Conservation (phyloP, 2,888 invertebrate species). For the Dascillus cervinus region DNA sequence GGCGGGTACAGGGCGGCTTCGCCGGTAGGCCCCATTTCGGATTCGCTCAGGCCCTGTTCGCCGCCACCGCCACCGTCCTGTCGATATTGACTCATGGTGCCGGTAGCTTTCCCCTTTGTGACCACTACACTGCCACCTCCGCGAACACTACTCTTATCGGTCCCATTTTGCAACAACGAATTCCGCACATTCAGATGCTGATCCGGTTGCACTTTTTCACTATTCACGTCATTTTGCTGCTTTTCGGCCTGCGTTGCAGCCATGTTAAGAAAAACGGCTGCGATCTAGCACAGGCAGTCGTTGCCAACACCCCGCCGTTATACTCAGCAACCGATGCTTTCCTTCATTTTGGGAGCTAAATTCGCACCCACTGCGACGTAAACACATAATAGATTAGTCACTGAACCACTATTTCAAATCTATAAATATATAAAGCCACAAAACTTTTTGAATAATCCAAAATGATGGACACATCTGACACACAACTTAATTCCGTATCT, state of each 20-base stretch:
- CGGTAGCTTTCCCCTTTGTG: constrained; percentile 60
- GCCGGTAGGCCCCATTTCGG: constrained; percentile 30
- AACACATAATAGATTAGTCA: constrained; percentile 45
- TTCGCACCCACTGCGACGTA: constrained; percentile 39
- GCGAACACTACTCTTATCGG: constrained; percentile 63
- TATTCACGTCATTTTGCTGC: constrained; percentile 69
- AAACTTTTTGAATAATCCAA: constrained; percentile 42
- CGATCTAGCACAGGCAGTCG: constrained; percentile 44
- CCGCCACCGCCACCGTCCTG: constrained; percentile 53
- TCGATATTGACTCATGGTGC: constrained; percentile 65
- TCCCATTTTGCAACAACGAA: constrained; percentile 66
- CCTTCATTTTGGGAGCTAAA: constrained; percentile 40
- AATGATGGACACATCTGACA: constrained; percentile 57
- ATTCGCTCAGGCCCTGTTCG: constrained; percentile 34
- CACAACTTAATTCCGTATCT: constrained; percentile 68
- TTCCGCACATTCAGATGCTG: constrained; percentile 63
- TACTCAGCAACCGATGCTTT: constrained; percentile 41
- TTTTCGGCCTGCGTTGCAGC: constrained; percentile 80
- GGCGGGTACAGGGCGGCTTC: constrained; percentile 19
- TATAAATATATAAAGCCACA: constrained; percentile 40
- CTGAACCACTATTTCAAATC: constrained; percentile 35
- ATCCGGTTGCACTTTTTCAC: constrained; percentile 56
- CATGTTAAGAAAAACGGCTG: constrained; percentile 56
- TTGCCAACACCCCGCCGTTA: constrained; percentile 56
- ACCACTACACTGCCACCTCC: constrained; percentile 59